A percentile compares a stretch with the other conserved stretches of the same genome.
Conservation (phyloP, 2,888 invertebrate genomes). For the Notocelia uddmanniana region DNA sequence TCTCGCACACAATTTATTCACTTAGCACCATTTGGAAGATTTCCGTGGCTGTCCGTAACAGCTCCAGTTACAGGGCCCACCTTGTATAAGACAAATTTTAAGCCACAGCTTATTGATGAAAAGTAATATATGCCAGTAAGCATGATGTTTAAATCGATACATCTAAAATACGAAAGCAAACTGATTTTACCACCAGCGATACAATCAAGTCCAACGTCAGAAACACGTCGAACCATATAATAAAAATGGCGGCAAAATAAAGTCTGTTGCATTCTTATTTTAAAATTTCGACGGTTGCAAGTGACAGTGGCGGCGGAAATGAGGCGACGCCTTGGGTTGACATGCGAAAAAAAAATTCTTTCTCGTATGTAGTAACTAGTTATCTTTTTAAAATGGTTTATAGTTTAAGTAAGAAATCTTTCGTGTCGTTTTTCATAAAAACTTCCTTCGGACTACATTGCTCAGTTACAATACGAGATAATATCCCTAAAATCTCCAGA, state of each 20-base stretch:
- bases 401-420: no score
- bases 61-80: no score
- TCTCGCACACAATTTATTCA: no score
- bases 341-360: constrained; percentile 44
- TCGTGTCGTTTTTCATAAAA: no score
- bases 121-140: constrained; percentile 29
- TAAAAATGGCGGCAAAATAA: constrained; percentile 70
- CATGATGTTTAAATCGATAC: constrained; percentile 35
- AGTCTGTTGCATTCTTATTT: constrained; percentile 61
- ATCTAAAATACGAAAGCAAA: constrained; percentile 27
- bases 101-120: constrained; percentile 17
- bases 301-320: constrained; percentile 63
- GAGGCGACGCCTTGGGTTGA: constrained; percentile 40
- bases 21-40: no score
- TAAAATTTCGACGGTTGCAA: constrained; percentile 69
- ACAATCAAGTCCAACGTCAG: constrained; percentile 70
- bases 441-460: no score
- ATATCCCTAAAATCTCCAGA: no score
- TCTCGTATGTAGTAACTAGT: neutral
- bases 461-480: no score
- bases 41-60: no score
- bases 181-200: constrained; percentile 64
- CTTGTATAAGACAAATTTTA: neutral
- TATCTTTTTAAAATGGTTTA: no score
- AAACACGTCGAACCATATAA: constrained; percentile 69